Percentiles rank a stretch among this genome's conserved stretches.
Evolutionary conservation across 2,888 invertebrate species (phyloP).

Genomic region (Chaetoderma sp.): DNA sequence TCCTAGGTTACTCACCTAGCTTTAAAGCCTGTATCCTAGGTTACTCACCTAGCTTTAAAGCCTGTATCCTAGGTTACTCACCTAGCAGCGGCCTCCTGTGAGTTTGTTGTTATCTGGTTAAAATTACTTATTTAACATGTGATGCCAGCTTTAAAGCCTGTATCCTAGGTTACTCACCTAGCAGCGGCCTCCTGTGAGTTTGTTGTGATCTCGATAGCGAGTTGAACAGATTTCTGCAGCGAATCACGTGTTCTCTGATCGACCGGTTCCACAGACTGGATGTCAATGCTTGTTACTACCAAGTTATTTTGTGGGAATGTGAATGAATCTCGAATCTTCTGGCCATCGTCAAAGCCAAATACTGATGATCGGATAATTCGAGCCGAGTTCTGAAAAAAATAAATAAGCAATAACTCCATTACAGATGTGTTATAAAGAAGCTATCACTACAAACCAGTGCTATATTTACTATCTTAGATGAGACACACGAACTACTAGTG

Average conservation of each 20-base stretch:
- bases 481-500: no score
- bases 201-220: constrained; percentile 73
- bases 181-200: constrained; percentile 73
- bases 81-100: constrained; percentile 72
- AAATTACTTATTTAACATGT: no score
- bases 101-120: constrained; percentile 73
- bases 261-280: constrained; percentile 73
- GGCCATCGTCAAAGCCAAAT: constrained; percentile 71
- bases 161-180: constrained; percentile 64
- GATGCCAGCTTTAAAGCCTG: no score
- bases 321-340: constrained; percentile 68
- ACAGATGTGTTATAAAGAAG: neutral
- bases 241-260: constrained; percentile 72
- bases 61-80: no score
- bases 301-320: constrained; percentile 71
- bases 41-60: no score
- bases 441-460: neutral
- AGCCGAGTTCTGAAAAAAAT: constrained; percentile 69
- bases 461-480: no score
- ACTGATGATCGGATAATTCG: constrained; percentile 71
- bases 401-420: no score
- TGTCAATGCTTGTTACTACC: constrained; percentile 71
- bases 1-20: no score
- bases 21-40: no score
- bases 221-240: constrained; percentile 72